Evolutionary conservation across 2,113 vertebrate genomes (phyloP).

Genomic region (Tapirus terrestris): DNA sequence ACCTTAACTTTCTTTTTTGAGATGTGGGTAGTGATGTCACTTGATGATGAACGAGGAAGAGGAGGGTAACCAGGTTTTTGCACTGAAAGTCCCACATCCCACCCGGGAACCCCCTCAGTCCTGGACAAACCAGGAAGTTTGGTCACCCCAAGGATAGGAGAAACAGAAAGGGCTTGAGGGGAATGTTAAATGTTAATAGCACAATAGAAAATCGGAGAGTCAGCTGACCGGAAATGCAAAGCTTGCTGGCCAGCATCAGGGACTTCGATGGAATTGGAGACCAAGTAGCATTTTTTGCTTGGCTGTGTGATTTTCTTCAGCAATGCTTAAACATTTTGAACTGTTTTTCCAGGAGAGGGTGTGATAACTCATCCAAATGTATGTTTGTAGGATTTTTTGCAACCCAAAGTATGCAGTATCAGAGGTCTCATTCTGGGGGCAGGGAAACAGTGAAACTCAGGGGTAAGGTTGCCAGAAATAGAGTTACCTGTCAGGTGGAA

Average conservation of each 20-base stretch:
- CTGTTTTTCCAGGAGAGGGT: neutral
- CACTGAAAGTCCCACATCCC: neutral
- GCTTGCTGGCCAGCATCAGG: neutral
- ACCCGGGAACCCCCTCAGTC: neutral
- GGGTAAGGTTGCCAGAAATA: neutral
- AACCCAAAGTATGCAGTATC: neutral
- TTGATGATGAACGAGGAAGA: neutral
- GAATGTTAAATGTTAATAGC: neutral
- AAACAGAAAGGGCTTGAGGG: neutral
- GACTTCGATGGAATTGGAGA: neutral
- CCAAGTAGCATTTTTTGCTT: neutral
- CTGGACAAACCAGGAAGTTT: neutral
- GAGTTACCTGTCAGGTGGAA: neutral
- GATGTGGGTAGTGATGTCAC: neutral
- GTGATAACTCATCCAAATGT: neutral
- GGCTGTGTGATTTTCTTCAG: neutral
- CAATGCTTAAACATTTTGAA: neutral
- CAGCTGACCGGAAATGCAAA: neutral
- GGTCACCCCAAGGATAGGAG: neutral
- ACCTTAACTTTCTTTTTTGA: neutral
- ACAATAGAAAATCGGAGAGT: neutral
- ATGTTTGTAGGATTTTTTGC: neutral
- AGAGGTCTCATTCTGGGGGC: neutral
- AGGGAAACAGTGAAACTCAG: neutral
- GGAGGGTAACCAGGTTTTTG: neutral